Base-by-base conservation (phyloP, 2,113 vertebrate species). In the Dipodomys spectabilis region DNA sequence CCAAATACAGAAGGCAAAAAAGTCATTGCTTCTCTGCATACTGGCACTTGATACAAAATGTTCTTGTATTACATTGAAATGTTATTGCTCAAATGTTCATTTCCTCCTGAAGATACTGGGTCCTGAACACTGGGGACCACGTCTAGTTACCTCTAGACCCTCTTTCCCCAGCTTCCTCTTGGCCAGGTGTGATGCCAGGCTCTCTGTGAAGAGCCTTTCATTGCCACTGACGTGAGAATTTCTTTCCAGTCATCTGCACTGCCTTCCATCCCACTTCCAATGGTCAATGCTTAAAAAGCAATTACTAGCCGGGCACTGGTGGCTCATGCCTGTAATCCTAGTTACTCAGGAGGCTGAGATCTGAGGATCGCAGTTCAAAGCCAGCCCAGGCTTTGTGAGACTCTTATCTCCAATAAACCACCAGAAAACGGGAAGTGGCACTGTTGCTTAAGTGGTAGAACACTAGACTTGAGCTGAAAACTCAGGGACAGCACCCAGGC, bases 41-140 rank as follows among this genome's bases (percentile, higher is more conserved):
- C 30, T 15, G 2, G 67, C 3, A 0, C n/a, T 44, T 44, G 44
- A 28, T 15, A 20, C 0, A 6, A 39, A 72, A 57, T 25, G 1
- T 32, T 82, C 68, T 71, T 23, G 6, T 27, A 5, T 30, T 23
- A 10, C 7, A n/a, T 68, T 12, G n/a, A 87, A 35, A 22, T 16
- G 19, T 18, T n/a, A 22, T 16, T 10, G 20, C 9, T 77, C 22
- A 5, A 8, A 27, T 69, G 49, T 82, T 30, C 30, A 49, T 18
- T 7, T 72, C 64, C 11, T 28, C 13, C 39, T 4, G 57, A 2
- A 25, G 44, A 65, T 16, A 44, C 0, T 20, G 32, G 72, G 32
- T 83, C 28, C 64, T 20, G 16, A 35, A 30, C 0, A 6, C 32
- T 2, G 10, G 22, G 82, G 57, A 2, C 25, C 0, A 1, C 11